Evolutionary conservation across 2,888 invertebrate genomes (phyloP), one percentile per base, ranked within the genome.

Genomic region (Watsonalla cultraria): DNA sequence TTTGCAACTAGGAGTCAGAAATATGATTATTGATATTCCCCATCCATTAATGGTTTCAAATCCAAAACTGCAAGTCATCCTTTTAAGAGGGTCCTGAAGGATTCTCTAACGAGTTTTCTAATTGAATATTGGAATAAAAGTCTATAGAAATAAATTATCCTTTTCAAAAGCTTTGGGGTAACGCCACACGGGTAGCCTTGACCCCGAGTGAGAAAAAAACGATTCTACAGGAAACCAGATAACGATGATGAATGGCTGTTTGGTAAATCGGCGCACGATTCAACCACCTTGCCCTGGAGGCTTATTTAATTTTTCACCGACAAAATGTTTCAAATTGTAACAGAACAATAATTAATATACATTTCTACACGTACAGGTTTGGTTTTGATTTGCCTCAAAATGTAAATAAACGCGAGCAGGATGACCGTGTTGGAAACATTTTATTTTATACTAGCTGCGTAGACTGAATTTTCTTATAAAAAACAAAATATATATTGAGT

Each of bases 211-310:
- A 46, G 54, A 59, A 61, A 62, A 66, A 61, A 55, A 61, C 59
- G 60, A 64, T 65, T 61, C 56, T 53, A 54, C 58, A 57, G 59
- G 58, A 59, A 62, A 62, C 60, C 55, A 56, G 70, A 68, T 71
- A 72, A 68, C 60, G 60, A 68, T 70, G 70, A 70, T 65, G 57
- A 67, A 70, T 70, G 60, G 57, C 52, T 63, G 58, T 60, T 63
- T 61, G 60, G 54, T 47, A 56, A 58, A 58, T 54, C 59, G 51
- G 52, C 35, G 47, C 47, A 54, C 52, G 49, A 47, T 53, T 54
- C 53, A 53, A n/a, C 49, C 37, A 37, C 37, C 48, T 53, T 52
- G 51, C 54, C 58, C 15, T 24, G 49, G 51, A 51, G 54, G 53
- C 51, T 52, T 54, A 53, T 58, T 52, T 54, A 52, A 58, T 59